A percentile compares a stretch with the other conserved stretches of the same genome.
phyloP scores from a whole-genome alignment of 1,140 invertebrate species.

The Halyomorpha halys region DNA sequence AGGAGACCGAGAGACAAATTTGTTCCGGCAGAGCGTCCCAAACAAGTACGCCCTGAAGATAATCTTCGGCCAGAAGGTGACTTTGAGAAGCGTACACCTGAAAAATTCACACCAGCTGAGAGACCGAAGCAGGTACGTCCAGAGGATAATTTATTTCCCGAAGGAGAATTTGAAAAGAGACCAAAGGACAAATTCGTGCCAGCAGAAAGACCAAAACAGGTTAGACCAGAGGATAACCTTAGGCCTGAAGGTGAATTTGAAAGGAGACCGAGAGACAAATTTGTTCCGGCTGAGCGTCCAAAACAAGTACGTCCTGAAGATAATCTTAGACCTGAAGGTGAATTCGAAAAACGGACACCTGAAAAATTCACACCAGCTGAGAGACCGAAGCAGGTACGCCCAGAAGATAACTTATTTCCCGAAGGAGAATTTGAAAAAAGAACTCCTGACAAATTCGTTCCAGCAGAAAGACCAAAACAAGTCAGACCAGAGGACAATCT shows the following conservation, averaged over 20 bases:
- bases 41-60: constrained; percentile 39
- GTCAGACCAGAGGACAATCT: constrained; percentile 35
- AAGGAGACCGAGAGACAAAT: constrained; percentile 38
- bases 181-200: constrained; percentile 18
- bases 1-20: constrained; percentile 36
- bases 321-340: constrained; percentile 37
- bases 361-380: constrained; percentile 40
- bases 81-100: constrained; percentile 40
- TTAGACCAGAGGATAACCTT: constrained; percentile 38
- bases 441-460: constrained; percentile 28
- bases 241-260: constrained; percentile 47
- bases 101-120: constrained; percentile 31
- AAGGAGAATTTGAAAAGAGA: constrained; percentile 39
- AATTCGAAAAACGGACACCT: constrained; percentile 38
- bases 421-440: constrained; percentile 42
- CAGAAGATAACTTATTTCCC: constrained; percentile 39
- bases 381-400: constrained; percentile 41
- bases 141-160: constrained; percentile 35
- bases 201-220: constrained; percentile 36
- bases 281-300: constrained; percentile 40
- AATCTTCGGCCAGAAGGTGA: constrained; percentile 53
- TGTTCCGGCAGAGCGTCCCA: constrained; percentile 30
- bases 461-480: constrained; percentile 33
- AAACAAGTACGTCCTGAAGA: constrained; percentile 39
- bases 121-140: constrained; percentile 36